phyloP scores from a whole-genome alignment of 2,888 invertebrate species.

The Stenodema calcarata region DNA sequence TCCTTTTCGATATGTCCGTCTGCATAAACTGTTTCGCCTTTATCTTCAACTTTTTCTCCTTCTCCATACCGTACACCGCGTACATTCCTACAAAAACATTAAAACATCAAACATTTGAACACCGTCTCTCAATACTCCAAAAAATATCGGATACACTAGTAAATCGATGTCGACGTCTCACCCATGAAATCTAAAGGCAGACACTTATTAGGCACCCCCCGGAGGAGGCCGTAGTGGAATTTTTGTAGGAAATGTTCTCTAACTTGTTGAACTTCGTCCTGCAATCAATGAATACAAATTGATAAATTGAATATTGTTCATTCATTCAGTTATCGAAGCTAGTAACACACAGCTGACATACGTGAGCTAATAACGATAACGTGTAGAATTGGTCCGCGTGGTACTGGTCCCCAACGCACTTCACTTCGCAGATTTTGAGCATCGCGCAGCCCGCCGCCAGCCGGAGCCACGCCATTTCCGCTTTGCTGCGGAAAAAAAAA shows the following conservation, averaged over 20 bases:
- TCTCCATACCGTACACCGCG: slow-evolving; percentile 87
- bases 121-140: background rate
- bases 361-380: slow-evolving; percentile 87
- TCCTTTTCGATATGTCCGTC: slow-evolving; percentile 83
- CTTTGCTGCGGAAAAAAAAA: slow-evolving; percentile 67
- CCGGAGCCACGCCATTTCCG: slow-evolving; percentile 93
- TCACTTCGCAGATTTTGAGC: slow-evolving; percentile 96
- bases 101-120: too few relatives aligned
- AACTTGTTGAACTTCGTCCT: slow-evolving; percentile 76
- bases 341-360: slow-evolving; percentile 60
- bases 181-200: slow-evolving; percentile 95
- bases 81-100: slow-evolving; percentile 84
- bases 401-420: slow-evolving; percentile 93
- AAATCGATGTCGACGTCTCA: background rate
- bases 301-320: too few relatives aligned
- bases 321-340: too few relatives aligned
- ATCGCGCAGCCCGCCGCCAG: slow-evolving; percentile 93
- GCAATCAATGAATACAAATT: background rate
- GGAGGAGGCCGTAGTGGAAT: slow-evolving; percentile 84
- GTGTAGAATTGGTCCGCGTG: slow-evolving; percentile 94
- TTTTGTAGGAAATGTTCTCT: slow-evolving; percentile 88
- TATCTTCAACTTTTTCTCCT: slow-evolving; percentile 76
- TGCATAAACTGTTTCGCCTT: slow-evolving; percentile 81
- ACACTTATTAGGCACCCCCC: slow-evolving; percentile 87
- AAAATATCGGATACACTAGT: background rate